A percentile compares a stretch with the other conserved stretches of the same genome.
These are phyloP conservation scores for Cryptops parisi DNA, from an alignment of 2,888 invertebrate species.

Conservation along the genomic window DNA sequence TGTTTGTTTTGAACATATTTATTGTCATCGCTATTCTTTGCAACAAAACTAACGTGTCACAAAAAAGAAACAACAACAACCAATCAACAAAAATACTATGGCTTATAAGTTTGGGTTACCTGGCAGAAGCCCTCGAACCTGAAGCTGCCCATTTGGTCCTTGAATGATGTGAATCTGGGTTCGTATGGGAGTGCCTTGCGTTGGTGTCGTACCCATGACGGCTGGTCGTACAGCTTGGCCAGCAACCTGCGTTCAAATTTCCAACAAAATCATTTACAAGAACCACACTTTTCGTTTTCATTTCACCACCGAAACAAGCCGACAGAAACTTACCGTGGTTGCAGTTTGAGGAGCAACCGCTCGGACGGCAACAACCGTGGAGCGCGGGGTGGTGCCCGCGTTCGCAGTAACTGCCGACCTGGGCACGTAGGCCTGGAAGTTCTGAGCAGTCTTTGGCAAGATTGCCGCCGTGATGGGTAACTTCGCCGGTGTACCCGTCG, in stretches of 20 bases:
- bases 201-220: slow-evolving; percentile 17
- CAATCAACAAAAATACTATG: too few species aligned
- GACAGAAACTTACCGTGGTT: neutral
- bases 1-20: too few species aligned
- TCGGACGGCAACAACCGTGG: slow-evolving; percentile 29
- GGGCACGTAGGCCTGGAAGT: slow-evolving; percentile 10
- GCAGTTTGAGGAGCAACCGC: slow-evolving; percentile 22
- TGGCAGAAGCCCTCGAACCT: slow-evolving; percentile 76
- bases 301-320: too few species aligned
- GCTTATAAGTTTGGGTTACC: slow-evolving; percentile 38
- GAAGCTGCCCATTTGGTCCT: slow-evolving; percentile 77
- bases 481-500: slow-evolving; percentile 12
- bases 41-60: too few species aligned
- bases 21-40: too few species aligned
- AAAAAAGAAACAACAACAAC: too few species aligned
- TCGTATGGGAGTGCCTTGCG: slow-evolving; percentile 18
- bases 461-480: slow-evolving; percentile 21
- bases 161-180: slow-evolving; percentile 66
- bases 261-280: slow-evolving; percentile 4
- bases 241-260: slow-evolving; percentile 11
- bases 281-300: too few species aligned
- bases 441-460: slow-evolving; percentile 19
- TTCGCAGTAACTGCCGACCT: slow-evolving; percentile 41
- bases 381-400: slow-evolving; percentile 38
- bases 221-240: slow-evolving; percentile 18